Evolutionary conservation across 2,797 vertebrate species (phyloP), one percentile per base, ranked within the genome.

Genomic region (Babyrousa celebensis): DNA sequence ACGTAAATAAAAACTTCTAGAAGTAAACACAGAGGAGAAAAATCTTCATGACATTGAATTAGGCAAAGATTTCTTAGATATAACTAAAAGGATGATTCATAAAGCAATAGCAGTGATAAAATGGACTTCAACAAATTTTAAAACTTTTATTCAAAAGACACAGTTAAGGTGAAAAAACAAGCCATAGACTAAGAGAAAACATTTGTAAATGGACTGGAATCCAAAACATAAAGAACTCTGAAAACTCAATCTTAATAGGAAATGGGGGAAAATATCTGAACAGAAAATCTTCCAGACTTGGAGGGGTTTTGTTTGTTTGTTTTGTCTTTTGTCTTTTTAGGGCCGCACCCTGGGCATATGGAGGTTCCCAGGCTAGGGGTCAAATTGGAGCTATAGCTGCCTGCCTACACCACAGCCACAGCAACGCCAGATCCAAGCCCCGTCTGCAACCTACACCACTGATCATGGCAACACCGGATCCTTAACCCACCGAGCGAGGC

Each of bases 241-340:
- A 91, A 91, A 89, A 79, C 32, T 88, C 48, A 94, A 3, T 94
- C 56, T 92, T 54, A 89, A 54, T 78, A 84, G 85, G 54, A 88
- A 96, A 85, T 93, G 52, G 14, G 32, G 65, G 21, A 75, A 94
- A 89, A 82, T 77, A 77, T n/a, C 60, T 68, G 72, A 88, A 91
- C 25, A 72, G 40, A 86, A 65, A 75, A 52, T 68, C 54, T 94
- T 27, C 18, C 40, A 95, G 29, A 58, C 25, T 85, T 58, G 82
- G 29, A 65, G 43, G 10, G 36, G 36, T 36, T 36, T 36, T 36
- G 36, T 36, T 36, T 36, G 36, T 36, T 36, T 36, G 36, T 36
- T 36, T 36, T 36, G 36, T 36, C 36, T 36, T 36, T 36, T 36
- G 36, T 36, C 36, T 36, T 36, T 36, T 36, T 36, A 36, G 36